These are phyloP conservation scores for Paradoxurus hermaphroditus DNA, from an alignment of 2,113 vertebrate species.

Conservation along the genomic window DNA sequence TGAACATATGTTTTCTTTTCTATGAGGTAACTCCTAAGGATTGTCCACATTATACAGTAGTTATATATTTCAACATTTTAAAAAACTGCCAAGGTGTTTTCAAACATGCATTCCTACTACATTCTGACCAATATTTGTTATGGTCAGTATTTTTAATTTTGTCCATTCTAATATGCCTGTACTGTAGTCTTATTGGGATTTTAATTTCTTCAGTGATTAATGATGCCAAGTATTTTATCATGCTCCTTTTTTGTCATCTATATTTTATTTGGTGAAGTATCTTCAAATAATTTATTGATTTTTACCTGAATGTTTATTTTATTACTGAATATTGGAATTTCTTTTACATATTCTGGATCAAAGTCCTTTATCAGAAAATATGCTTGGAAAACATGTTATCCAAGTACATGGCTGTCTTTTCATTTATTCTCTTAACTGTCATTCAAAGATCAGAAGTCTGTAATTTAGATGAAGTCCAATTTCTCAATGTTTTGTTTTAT, in stretches of 20 bases:
- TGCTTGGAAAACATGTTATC: not conserved
- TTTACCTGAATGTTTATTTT: not conserved
- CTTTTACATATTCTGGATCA: not conserved
- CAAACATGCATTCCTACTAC: not conserved
- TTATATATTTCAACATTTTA: not conserved
- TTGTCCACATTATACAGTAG: not conserved
- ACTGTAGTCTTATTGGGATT: not conserved
- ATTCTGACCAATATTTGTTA: not conserved
- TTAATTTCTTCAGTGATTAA: not conserved
- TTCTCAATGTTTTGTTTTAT: not conserved
- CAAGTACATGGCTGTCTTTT: not conserved
- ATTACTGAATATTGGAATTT: not conserved
- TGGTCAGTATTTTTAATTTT: not conserved
- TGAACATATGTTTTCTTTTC: not conserved
- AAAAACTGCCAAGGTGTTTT: not conserved
- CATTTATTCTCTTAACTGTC: not conserved
- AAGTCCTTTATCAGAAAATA: not conserved
- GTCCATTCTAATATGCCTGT: not conserved
- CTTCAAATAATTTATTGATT: not conserved
- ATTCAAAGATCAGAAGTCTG: not conserved
- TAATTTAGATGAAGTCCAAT: not conserved
- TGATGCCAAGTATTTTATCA: not conserved
- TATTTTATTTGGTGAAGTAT: not conserved
- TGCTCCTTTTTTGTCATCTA: not conserved
- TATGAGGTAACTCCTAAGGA: not conserved